Conservation (phyloP, 2,888 invertebrate species). For the Dasysyrphus tricinctus region DNA sequence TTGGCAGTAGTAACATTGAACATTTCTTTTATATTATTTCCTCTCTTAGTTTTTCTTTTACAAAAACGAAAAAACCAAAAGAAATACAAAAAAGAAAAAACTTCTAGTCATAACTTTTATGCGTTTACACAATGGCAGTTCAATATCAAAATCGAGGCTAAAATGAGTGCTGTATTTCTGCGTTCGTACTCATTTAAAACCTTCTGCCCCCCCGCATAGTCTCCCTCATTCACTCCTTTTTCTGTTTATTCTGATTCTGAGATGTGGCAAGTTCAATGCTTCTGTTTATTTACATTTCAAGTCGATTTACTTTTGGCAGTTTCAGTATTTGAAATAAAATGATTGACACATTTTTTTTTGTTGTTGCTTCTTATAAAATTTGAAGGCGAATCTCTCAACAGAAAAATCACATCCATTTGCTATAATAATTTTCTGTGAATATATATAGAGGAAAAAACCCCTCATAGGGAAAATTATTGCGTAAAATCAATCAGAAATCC, state of each 20-base stretch:
- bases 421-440: not conserved
- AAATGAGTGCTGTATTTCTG: slow-evolving; percentile 19
- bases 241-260: not conserved
- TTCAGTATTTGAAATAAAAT: slow-evolving; percentile 47
- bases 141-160: slow-evolving; percentile 32
- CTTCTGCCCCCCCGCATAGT: not conserved
- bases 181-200: slow-evolving; percentile 7
- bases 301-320: slow-evolving; percentile 66
- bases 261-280: slow-evolving; percentile 57
- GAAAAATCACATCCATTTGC: slow-evolving; percentile 36
- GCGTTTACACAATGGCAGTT: slow-evolving; percentile 27
- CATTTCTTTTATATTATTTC: slow-evolving; percentile 32
- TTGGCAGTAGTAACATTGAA: slow-evolving; percentile 30
- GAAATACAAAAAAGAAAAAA: not conserved
- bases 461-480: not conserved
- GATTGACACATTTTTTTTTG: slow-evolving; percentile 58
- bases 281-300: slow-evolving; percentile 65
- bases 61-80: not conserved
- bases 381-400: slow-evolving; percentile 1
- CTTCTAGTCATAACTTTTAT: slow-evolving; percentile 33
- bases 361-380: not conserved
- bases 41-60: slow-evolving; percentile 12
- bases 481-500: not conserved
- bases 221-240: too few species aligned
- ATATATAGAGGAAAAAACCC: not conserved